These are phyloP conservation scores for Heptranchias perlo DNA, from an alignment of 2,113 vertebrate genomes.

Conservation along the genomic window DNA sequence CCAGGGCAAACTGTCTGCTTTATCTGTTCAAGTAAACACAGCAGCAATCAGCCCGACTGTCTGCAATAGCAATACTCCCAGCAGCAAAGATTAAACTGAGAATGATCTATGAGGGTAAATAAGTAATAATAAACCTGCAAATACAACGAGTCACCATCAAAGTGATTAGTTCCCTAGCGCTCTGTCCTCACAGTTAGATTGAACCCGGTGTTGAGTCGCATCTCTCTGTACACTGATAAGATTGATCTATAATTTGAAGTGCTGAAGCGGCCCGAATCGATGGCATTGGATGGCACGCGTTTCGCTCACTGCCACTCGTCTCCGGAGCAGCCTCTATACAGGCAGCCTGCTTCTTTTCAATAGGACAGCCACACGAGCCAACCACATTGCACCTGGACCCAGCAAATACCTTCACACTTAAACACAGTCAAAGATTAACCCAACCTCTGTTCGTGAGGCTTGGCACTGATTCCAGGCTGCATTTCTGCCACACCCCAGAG, in stretches of 20 bases:
- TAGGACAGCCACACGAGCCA: slow-evolving; percentile 45
- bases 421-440: slow-evolving; percentile 53
- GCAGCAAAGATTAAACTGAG: neutral
- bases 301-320: neutral
- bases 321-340: neutral
- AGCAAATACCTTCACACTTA: slow-evolving; percentile 47
- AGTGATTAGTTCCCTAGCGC: neutral
- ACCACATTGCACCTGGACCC: slow-evolving; percentile 41
- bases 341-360: neutral
- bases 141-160: neutral
- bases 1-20: neutral
- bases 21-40: neutral
- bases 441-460: neutral
- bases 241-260: neutral
- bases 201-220: no score
- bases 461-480: neutral
- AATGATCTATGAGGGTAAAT: neutral
- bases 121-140: neutral
- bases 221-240: neutral
- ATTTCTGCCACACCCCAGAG: neutral
- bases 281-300: neutral
- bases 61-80: neutral
- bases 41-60: neutral
- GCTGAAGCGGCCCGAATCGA: neutral
- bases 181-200: neutral